Evolutionary conservation across 2,113 vertebrate species (phyloP).

Genomic region (Notothenia rossii): DNA sequence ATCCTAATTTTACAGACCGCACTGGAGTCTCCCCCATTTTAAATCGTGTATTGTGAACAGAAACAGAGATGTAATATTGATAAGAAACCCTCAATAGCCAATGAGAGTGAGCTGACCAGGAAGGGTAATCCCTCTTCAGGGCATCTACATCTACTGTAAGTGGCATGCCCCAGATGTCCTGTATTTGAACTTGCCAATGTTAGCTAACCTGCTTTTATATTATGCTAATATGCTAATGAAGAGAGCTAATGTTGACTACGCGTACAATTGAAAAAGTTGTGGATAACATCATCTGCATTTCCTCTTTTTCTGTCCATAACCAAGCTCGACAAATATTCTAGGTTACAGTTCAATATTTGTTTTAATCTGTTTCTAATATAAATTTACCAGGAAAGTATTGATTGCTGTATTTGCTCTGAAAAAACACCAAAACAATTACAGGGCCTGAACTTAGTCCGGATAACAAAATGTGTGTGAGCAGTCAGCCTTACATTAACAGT

Average conservation of each 20-base stretch:
- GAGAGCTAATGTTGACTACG: background rate
- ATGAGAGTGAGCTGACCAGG: background rate
- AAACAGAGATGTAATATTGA: no score
- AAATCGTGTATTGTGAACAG: no score
- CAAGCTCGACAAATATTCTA: background rate
- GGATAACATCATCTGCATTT: background rate
- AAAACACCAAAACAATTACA: background rate
- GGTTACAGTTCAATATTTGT: background rate
- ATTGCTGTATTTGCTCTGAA: background rate
- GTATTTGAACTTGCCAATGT: background rate
- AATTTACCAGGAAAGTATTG: no score
- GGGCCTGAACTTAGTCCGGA: slow-evolving; percentile 4
- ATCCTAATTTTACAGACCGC: no score
- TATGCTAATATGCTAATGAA: background rate
- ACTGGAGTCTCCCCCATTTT: no score
- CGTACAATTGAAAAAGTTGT: background rate
- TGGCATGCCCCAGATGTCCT: no score
- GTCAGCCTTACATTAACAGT: background rate
- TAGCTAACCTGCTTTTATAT: background rate
- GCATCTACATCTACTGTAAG: no score
- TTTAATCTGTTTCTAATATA: no score
- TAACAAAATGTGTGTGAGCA: background rate
- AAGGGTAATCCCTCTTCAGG: background rate
- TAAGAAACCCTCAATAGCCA: background rate
- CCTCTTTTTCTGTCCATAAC: background rate